phyloP scores from a whole-genome alignment of 2,888 invertebrate genomes.

The Arge pagana region DNA sequence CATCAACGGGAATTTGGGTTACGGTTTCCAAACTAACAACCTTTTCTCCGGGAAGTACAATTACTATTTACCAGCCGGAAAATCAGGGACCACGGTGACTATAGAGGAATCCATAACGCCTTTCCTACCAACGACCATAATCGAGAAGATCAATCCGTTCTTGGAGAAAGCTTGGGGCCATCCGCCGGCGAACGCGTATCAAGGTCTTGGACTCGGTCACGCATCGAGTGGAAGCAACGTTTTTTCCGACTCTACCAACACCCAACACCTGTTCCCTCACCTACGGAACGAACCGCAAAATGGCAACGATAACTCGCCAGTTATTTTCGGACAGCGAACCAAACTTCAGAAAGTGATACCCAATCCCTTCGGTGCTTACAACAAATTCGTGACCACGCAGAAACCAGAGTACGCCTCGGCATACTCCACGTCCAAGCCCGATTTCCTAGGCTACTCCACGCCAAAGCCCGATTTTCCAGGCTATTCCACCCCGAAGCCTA shows the following conservation, averaged over 20 bases:
- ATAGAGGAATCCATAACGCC: conserved; percentile 55
- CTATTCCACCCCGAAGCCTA: conserved; percentile 32
- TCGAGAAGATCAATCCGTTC: conserved; percentile 41
- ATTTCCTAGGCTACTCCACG: conserved; percentile 10
- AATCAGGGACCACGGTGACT: conserved; percentile 52
- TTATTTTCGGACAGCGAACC: conserved; percentile 45
- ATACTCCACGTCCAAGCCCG: conserved; percentile 21
- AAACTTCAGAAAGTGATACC: conserved; percentile 43
- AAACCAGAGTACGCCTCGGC: conserved; percentile 16
- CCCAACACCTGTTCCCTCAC: too few relatives aligned
- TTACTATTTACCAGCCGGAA: conserved; percentile 52
- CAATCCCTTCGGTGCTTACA: conserved; percentile 31
- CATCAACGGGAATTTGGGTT: conserved; percentile 74
- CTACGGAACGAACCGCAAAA: too few relatives aligned
- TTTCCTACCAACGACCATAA: conserved; percentile 49
- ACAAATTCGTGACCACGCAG: conserved; percentile 29
- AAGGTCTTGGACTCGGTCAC: too few relatives aligned
- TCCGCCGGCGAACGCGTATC: neutral
- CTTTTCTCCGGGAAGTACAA: conserved; percentile 46
- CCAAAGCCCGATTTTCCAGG: conserved; percentile 19
- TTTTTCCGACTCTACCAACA: too few relatives aligned
- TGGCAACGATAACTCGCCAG: conserved; percentile 14
- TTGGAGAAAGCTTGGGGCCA: conserved; percentile 29
- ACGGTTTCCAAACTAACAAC: conserved; percentile 65
- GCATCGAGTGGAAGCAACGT: too few relatives aligned